These are phyloP conservation scores for Drosophila neoperkinsi DNA, from an alignment of 2,888 invertebrate species.

Conservation along the genomic window DNA sequence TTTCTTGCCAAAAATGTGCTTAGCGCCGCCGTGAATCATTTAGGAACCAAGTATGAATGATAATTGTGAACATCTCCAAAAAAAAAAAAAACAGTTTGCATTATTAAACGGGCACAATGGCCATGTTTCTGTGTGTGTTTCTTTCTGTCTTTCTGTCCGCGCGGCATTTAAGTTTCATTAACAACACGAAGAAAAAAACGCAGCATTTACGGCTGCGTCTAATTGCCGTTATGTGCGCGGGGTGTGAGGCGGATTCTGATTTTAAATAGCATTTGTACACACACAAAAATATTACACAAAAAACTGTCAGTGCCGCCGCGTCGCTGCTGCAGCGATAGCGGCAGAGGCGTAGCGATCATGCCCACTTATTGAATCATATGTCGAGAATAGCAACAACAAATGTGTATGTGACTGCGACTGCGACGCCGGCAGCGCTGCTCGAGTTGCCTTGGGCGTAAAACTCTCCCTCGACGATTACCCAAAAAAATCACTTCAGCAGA, in stretches of 20 bases:
- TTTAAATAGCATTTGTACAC: conserved; percentile 61
- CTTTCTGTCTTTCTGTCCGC: not conserved
- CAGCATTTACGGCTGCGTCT: conserved; percentile 32
- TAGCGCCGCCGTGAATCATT: conserved; percentile 38
- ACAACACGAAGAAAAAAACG: conserved; percentile 45
- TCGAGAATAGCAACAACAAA: conserved; percentile 84
- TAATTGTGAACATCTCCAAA: conserved; percentile 39
- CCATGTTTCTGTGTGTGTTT: conserved; percentile 11
- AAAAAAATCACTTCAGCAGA: not conserved
- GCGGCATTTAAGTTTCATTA: conserved; percentile 60
- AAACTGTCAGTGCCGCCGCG: conserved; percentile 48
- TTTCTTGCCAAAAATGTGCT: conserved; percentile 8
- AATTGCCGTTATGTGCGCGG: conserved; percentile 39
- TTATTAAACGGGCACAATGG: conserved; percentile 42
- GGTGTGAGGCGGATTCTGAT: conserved; percentile 35
- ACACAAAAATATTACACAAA: conserved; percentile 69
- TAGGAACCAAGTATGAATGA: conserved; percentile 33
- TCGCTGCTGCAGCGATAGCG: conserved; percentile 35
- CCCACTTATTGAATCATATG: conserved; percentile 83
- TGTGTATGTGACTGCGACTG: conserved; percentile 52
- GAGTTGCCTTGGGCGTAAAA: conserved; percentile 46
- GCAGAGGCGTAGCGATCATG: conserved; percentile 52
- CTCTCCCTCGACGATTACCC: not conserved
- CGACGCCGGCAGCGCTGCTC: conserved; percentile 45
- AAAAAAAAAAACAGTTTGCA: conserved; percentile 52